phyloP scores from a whole-genome alignment of 2,888 invertebrate species.

The Cetonia aurata region DNA sequence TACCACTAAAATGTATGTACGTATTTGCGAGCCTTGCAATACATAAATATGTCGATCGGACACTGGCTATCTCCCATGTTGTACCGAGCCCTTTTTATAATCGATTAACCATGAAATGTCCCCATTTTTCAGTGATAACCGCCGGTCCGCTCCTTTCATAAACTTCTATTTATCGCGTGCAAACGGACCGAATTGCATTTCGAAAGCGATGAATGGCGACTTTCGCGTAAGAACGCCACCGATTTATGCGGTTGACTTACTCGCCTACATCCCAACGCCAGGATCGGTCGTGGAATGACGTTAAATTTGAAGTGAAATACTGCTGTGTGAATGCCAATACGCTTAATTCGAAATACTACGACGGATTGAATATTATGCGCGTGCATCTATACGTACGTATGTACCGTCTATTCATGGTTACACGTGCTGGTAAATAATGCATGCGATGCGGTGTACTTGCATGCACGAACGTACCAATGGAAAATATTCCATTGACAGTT shows the following conservation, averaged over 20 bases:
- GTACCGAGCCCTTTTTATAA: conserved; percentile 17
- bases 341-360: conserved; percentile 22
- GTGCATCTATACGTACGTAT: conserved; percentile 5
- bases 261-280: conserved; percentile 37
- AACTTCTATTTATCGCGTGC: conserved; percentile 35
- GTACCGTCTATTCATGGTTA: conserved; percentile 51
- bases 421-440: conserved; percentile 49
- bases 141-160: conserved; percentile 35
- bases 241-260: conserved; percentile 53
- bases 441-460: conserved; percentile 1
- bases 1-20: not conserved
- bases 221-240: conserved; percentile 48
- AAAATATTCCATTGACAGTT: conserved; percentile 17
- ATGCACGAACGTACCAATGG: not conserved
- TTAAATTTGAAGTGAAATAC: conserved; percentile 50
- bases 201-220: conserved; percentile 50
- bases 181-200: conserved; percentile 33
- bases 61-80: conserved; percentile 5
- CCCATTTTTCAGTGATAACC: conserved; percentile 38
- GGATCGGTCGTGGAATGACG: conserved; percentile 44
- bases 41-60: conserved; percentile 22
- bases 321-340: conserved; percentile 52
- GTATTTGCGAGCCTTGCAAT: conserved; percentile 17
- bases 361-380: conserved; percentile 20
- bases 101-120: conserved; percentile 37